A percentile compares a stretch with the other conserved stretches of the same genome.
phyloP scores from a whole-genome alignment of 2,888 invertebrate genomes.

The Frankliniella fusca region DNA sequence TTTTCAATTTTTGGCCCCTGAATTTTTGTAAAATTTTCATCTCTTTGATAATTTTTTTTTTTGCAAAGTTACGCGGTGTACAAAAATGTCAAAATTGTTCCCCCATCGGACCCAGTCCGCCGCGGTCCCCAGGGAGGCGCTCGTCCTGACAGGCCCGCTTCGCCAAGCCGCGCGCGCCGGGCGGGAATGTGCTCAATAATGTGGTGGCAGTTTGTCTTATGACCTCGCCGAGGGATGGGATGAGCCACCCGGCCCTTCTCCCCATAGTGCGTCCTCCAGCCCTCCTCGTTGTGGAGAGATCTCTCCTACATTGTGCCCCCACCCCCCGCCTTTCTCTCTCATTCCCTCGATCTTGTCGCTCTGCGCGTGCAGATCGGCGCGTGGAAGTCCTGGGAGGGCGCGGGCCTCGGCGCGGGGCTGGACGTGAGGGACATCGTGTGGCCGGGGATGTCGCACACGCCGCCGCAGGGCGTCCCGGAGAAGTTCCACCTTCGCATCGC shows the following conservation, averaged over 20 bases:
- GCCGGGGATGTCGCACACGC: conserved; percentile 91
- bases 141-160: background rate
- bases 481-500: conserved; percentile 90
- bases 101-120: too few species aligned
- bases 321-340: background rate
- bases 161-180: background rate
- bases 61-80: too few species aligned
- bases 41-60: too few species aligned
- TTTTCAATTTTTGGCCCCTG: too few species aligned
- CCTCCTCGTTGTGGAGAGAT: background rate
- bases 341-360: background rate
- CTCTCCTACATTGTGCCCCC: background rate
- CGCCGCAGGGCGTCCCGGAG: conserved; percentile 93
- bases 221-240: background rate
- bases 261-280: background rate
- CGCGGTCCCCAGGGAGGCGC: too few species aligned
- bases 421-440: conserved; percentile 95
- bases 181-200: conserved; percentile 21
- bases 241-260: too few species aligned
- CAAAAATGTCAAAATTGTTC: too few species aligned
- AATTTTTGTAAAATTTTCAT: too few species aligned
- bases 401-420: conserved; percentile 57
- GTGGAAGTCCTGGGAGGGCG: conserved; percentile 84
- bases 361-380: conserved; percentile 67
- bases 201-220: conserved; percentile 16